These are phyloP conservation scores for Synanthedon andrenaeformis DNA, from an alignment of 2,888 invertebrate genomes.

Conservation along the genomic window DNA sequence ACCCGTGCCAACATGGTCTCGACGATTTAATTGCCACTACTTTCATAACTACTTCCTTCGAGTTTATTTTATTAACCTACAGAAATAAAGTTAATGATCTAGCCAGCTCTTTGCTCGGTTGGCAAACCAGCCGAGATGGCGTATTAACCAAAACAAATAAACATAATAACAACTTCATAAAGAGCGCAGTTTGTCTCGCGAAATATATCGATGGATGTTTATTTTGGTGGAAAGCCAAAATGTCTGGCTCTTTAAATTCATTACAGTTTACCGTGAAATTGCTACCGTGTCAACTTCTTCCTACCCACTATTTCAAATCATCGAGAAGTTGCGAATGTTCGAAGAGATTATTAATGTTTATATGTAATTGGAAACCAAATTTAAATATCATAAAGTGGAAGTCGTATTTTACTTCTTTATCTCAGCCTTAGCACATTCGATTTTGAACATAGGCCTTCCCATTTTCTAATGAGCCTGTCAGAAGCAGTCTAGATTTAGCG, in stretches of 20 bases:
- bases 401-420: no score
- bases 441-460: no score
- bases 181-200: conserved; percentile 9
- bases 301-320: no score
- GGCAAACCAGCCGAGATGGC: neutral
- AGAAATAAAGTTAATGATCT: neutral
- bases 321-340: no score
- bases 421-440: no score
- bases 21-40: neutral
- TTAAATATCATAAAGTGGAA: no score
- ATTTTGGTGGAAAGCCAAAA: conserved; percentile 29
- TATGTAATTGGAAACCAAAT: no score
- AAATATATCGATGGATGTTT: conserved; percentile 16
- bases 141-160: conserved; percentile 6
- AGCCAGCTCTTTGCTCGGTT: neutral
- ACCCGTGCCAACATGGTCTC: neutral
- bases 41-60: neutral
- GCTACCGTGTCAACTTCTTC: neutral
- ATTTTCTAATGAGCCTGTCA: no score
- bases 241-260: conserved; percentile 35
- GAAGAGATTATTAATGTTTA: no score
- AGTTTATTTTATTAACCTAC: neutral
- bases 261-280: neutral
- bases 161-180: conserved; percentile 4
- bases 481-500: no score